Percentiles rank a stretch among this genome's conserved stretches.
These are phyloP conservation scores for Phymastichus coffea DNA, from an alignment of 1,140 invertebrate genomes.

Conservation along the genomic window DNA sequence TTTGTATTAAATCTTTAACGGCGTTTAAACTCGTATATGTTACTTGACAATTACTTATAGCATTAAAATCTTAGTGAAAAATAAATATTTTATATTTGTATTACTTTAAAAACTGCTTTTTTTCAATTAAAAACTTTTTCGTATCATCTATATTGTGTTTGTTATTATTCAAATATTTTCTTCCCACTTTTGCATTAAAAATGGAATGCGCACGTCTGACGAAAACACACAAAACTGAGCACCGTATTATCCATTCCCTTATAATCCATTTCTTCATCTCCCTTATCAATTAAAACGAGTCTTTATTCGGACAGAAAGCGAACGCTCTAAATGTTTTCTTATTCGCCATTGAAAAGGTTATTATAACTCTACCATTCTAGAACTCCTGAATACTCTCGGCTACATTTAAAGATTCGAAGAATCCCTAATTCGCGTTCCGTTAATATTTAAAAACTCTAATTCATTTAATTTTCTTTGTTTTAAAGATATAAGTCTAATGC, in stretches of 20 bases:
- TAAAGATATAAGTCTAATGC: not conserved
- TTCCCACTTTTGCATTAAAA: not conserved
- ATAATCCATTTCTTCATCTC: not conserved
- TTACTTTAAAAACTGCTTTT: conserved; percentile 7
- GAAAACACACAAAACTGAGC: conserved; percentile 7
- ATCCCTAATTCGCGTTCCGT: conserved; percentile 3
- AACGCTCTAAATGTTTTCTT: conserved; percentile 1
- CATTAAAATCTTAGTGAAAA: conserved; percentile 22
- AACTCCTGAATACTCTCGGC: conserved; percentile 8
- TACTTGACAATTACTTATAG: conserved; percentile 21
- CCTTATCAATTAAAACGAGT: too few relatives aligned
- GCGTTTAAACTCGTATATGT: conserved; percentile 9
- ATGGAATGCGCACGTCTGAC: not conserved
- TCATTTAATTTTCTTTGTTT: not conserved
- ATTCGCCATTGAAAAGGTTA: conserved; percentile 3
- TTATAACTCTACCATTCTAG: not conserved
- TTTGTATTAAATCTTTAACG: not conserved
- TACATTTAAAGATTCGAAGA: conserved; percentile 13
- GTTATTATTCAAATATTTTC: not conserved
- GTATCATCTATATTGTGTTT: not conserved
- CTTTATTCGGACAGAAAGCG: too few relatives aligned
- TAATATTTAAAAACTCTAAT: not conserved
- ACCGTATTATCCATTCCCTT: not conserved
- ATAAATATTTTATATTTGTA: conserved; percentile 22
- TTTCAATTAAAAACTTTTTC: conserved; percentile 18